Evolutionary conservation across 1,140 invertebrate genomes (phyloP).

Genomic region (Tetramorium simillimum): DNA sequence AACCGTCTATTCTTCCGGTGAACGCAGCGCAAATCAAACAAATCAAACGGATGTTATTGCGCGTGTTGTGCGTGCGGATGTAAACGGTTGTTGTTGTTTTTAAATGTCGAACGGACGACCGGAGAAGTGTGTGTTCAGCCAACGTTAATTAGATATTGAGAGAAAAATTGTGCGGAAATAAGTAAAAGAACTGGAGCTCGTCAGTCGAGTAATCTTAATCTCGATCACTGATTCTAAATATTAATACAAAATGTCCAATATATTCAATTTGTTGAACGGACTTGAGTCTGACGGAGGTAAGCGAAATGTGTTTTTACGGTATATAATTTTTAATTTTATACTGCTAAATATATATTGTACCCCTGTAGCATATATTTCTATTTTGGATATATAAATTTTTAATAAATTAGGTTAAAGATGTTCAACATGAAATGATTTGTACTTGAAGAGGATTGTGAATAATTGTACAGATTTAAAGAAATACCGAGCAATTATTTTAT

Average conservation of each 20-base stretch:
- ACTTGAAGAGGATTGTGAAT: not conserved
- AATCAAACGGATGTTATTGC: not conserved
- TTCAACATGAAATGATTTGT: not conserved
- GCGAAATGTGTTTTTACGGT: not conserved
- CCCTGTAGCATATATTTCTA: not conserved
- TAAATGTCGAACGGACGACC: not conserved
- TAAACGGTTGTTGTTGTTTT: constrained; percentile 26
- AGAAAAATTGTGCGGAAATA: not conserved
- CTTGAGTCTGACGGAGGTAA: constrained; percentile 53
- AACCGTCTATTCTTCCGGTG: not conserved
- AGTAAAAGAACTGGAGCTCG: not conserved
- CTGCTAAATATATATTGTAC: not conserved
- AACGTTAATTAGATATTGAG: not conserved
- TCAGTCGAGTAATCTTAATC: too few relatives aligned
- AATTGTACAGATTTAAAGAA: not conserved
- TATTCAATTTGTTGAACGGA: constrained; percentile 74
- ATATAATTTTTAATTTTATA: not conserved
- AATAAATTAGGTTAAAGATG: not conserved
- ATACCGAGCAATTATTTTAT: not conserved
- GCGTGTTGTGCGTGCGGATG: not conserved
- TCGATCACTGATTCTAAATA: not conserved
- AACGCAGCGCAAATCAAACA: not conserved
- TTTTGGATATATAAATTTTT: not conserved
- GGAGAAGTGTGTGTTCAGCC: not conserved
- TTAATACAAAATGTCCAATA: constrained; percentile 71